Conservation (phyloP, 1,140 invertebrate species). For the Drosophila sp. region DNA sequence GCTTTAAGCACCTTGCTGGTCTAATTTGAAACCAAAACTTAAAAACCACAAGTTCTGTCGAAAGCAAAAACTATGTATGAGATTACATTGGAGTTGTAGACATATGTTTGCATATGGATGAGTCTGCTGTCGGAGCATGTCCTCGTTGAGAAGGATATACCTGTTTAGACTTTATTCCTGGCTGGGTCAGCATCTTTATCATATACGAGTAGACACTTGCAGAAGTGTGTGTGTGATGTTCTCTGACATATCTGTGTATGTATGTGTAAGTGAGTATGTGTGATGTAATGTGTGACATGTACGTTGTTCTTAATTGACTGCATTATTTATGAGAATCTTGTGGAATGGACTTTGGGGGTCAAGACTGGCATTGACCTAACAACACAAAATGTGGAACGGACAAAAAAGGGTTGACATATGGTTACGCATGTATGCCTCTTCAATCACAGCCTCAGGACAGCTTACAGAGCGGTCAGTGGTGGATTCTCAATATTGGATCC, state of each 20-base stretch:
- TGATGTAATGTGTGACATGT: constrained; percentile 53
- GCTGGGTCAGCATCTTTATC: background rate
- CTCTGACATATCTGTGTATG: background rate
- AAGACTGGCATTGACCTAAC: constrained; percentile 7
- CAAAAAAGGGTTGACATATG: constrained; percentile 70
- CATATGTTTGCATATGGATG: constrained; percentile 21
- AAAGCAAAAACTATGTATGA: constrained; percentile 5
- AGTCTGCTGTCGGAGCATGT: constrained; percentile 29
- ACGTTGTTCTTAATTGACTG: constrained; percentile 66
- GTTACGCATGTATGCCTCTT: constrained; percentile 21
- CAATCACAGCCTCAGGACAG: constrained; percentile 44
- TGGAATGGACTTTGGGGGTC: background rate
- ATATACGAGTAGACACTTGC: background rate
- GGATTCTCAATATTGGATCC: constrained; percentile 8
- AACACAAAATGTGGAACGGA: background rate
- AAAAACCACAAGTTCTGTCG: background rate
- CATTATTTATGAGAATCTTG: constrained; percentile 69
- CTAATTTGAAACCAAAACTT: background rate
- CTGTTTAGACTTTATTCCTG: background rate
- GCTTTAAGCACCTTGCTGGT: background rate
- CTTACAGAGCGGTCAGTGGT: constrained; percentile 26
- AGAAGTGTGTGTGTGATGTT: background rate
- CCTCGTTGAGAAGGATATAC: constrained; percentile 43
- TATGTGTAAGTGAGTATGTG: background rate
- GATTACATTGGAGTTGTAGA: background rate